Evolutionary conservation across 2,113 vertebrate species (phyloP).

Genomic region (Phoxinus phoxinus): DNA sequence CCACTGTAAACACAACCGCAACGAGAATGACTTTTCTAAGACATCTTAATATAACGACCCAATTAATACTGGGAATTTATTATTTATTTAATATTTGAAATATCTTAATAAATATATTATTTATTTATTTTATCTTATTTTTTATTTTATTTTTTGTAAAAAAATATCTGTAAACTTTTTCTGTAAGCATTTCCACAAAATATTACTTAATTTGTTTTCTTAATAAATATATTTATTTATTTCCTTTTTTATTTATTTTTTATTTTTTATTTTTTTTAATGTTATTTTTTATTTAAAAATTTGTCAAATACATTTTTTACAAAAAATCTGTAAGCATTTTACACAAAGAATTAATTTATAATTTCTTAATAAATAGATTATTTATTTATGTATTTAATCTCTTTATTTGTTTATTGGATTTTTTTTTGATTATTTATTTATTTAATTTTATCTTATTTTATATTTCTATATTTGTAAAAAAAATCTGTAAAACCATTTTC

Average conservation of each 20-base stretch:
- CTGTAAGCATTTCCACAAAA: no score
- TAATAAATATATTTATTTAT: neutral
- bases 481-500: neutral
- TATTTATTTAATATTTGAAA: neutral
- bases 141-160: neutral
- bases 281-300: no score
- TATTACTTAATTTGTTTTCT: no score
- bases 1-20: no score
- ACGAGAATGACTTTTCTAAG: no score
- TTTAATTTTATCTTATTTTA: neutral
- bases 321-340: no score
- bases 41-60: neutral
- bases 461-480: neutral
- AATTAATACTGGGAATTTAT: neutral
- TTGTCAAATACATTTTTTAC: no score
- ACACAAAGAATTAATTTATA: no score
- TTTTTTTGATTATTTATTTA: neutral
- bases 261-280: neutral
- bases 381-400: no score
- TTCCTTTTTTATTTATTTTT: neutral
- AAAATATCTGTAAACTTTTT: no score
- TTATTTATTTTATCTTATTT: neutral
- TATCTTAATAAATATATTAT: neutral
- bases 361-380: no score
- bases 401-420: no score